Evolutionary conservation across 2,113 vertebrate genomes (phyloP).

Genomic region (Suncus etruscus): DNA sequence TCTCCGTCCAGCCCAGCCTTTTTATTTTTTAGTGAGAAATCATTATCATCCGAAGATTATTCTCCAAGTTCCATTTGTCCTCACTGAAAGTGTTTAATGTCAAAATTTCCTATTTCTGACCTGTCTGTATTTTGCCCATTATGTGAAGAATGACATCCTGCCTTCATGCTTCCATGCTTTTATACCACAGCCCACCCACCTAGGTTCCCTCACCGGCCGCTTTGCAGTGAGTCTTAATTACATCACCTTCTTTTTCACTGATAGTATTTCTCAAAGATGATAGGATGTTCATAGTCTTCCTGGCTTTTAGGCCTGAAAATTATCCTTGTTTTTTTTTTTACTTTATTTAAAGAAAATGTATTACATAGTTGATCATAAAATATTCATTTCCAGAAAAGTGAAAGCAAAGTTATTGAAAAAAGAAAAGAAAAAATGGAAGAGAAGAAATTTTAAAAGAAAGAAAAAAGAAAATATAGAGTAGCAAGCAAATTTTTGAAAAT

Average conservation of each 20-base stretch:
- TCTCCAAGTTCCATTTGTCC: background rate
- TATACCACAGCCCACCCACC: background rate
- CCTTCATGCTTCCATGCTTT: too few species aligned
- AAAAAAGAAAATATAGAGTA: too few species aligned
- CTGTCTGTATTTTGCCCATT: background rate
- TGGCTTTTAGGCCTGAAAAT: slow-evolving; percentile 27
- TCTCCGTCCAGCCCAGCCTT: background rate
- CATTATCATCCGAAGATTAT: background rate
- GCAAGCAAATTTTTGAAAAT: too few species aligned
- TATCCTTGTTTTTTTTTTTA: background rate
- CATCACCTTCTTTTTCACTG: background rate
- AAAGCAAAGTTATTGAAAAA: too few species aligned
- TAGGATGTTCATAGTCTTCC: background rate
- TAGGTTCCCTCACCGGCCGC: background rate
- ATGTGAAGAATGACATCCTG: background rate
- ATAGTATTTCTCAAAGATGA: background rate
- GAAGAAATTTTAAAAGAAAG: too few species aligned
- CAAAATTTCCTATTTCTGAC: background rate
- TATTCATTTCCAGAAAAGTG: too few species aligned
- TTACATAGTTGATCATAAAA: too few species aligned
- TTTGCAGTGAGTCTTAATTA: background rate
- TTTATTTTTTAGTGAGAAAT: background rate
- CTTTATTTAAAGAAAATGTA: too few species aligned
- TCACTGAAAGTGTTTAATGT: background rate
- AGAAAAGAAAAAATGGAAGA: too few species aligned